A percentile compares a stretch with the other conserved stretches of the same genome.
Evolutionary conservation across 1,140 invertebrate species (phyloP).

Genomic region (Leptinotarsa undecemlineata): DNA sequence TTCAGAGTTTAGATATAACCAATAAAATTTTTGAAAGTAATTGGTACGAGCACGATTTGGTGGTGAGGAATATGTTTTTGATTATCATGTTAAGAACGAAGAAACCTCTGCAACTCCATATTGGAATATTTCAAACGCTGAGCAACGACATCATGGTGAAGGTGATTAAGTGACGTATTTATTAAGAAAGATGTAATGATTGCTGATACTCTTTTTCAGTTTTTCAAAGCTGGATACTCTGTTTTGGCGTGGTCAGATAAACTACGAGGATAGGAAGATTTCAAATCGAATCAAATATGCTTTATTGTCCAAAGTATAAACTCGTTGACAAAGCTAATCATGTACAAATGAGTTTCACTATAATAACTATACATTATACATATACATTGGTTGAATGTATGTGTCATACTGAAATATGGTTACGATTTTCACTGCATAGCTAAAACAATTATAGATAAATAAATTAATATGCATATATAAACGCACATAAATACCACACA

Average conservation of each 20-base stretch:
- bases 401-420: no score
- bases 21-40: background rate
- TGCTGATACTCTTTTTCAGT: background rate
- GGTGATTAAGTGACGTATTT: background rate
- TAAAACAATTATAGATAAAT: no score
- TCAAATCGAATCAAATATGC: no score
- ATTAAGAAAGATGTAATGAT: background rate
- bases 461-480: no score
- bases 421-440: no score
- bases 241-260: background rate
- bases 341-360: no score
- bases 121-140: background rate
- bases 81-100: background rate
- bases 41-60: background rate
- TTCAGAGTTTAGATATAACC: background rate
- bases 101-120: background rate
- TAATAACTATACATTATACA: no score
- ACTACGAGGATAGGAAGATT: background rate
- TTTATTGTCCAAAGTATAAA: no score
- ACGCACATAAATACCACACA: no score
- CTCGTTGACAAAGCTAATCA: no score
- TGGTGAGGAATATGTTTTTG: background rate
- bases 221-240: background rate
- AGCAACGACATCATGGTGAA: background rate
- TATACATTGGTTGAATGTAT: no score